These are phyloP conservation scores for Drosophila busckii DNA, from an alignment of 1,140 invertebrate species.

Conservation along the genomic window DNA sequence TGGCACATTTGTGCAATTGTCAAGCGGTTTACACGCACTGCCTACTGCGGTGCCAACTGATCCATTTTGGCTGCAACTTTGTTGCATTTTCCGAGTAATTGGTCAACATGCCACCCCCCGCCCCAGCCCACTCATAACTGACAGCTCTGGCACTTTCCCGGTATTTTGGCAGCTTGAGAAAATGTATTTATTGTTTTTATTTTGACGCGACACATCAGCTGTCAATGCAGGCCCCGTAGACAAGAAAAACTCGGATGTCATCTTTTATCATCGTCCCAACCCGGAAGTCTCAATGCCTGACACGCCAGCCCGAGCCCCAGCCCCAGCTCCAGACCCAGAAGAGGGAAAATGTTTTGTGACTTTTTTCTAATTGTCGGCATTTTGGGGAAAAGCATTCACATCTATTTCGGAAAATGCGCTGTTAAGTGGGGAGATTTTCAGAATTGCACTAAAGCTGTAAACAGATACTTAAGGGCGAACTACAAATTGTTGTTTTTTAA, in stretches of 20 bases:
- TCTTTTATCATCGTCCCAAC: slow-evolving; percentile 33
- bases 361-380: slow-evolving; percentile 5
- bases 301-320: too few species aligned
- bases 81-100: slow-evolving; percentile 73
- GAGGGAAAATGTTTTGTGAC: slow-evolving; percentile 13
- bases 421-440: background rate
- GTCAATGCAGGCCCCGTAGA: slow-evolving; percentile 22
- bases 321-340: too few species aligned
- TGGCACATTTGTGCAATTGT: slow-evolving; percentile 21
- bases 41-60: slow-evolving; percentile 5
- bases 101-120: slow-evolving; percentile 52
- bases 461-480: background rate
- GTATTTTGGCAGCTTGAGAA: slow-evolving; percentile 8
- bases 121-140: slow-evolving; percentile 35
- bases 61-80: slow-evolving; percentile 52
- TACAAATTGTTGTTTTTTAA: background rate
- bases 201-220: slow-evolving; percentile 21
- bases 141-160: slow-evolving; percentile 33
- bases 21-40: too few species aligned
- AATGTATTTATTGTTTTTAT: slow-evolving; percentile 41
- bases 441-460: slow-evolving; percentile 2
- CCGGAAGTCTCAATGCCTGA: slow-evolving; percentile 46
- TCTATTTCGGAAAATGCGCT: background rate
- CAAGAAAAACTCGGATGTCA: slow-evolving; percentile 16
- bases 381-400: background rate